Base-by-base conservation (phyloP, 1,140 invertebrate genomes). In the Drosophila ercepeae region DNA sequence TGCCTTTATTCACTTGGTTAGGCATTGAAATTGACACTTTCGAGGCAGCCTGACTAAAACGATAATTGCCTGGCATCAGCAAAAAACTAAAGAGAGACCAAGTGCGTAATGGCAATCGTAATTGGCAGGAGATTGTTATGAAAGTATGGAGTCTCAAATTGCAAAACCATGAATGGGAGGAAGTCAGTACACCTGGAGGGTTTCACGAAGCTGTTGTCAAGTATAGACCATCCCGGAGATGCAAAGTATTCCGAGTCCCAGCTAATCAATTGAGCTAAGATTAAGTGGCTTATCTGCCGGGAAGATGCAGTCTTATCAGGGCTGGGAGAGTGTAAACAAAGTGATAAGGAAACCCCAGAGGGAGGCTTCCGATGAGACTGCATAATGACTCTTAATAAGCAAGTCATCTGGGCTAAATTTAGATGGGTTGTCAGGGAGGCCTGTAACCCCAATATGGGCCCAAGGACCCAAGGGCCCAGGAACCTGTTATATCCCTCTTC, bases 1-100 rank as follows among this genome's bases (percentile, higher is more conserved):
- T 23, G 64, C 61, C 63, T 67, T 67, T 19, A 25, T 44, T 44
- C 63, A 52, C 59, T 67, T 67, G 63, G 63, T 53, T 67, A 67
- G 63, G 46, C 64, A 68, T 53, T 67, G 64, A 68, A 68, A 68
- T 67, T 68, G 64, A 67, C 64, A 68, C 64, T 68, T 68, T 67
- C 39, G 61, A 67, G 48, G 39, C 64, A 53, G 41, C 7, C 27
- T 44, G 63, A 60, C 63, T 52, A 27, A 67, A 67, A 67, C 46
- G 19, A 67, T 67, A 67, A 68, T 67, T 67, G 64, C 8, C 11
- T 19, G 27, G 14, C 9, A n/a, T 32, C 4, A 51, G 61, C 60
- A 32, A 16, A 42, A 41, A 29, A 29, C 11, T 11, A n/a, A 27
- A 8, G 27, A 9, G 59, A 64, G 44, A 42, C 32, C 34, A 8